Base-by-base conservation (phyloP, 2,113 vertebrate species). In the Centropus bengalensis region DNA sequence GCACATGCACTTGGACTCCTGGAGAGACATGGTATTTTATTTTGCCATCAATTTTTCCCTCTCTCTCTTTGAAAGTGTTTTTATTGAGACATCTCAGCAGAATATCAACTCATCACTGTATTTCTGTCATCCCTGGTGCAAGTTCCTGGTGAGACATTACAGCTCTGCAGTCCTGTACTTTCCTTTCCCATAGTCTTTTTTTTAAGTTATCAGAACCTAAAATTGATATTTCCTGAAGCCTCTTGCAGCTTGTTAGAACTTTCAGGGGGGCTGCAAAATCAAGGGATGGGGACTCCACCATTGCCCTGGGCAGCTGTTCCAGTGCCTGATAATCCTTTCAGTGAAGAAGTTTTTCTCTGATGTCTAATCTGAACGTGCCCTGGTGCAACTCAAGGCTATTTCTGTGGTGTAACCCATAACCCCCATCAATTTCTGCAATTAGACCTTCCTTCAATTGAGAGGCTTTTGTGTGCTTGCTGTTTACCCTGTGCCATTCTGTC, bases 1-100 rank as follows among this genome's bases (percentile, higher is more conserved):
- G 21, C 9, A 28, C 0, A 0, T 21, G 11, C 8, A 27, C 11
- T 21, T 30, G 32, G 17, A 68, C 66, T 42, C 56, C 54, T 62
- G 60, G 16, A 77, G 38, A 70, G 51, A n/a, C 73, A 66, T 24
- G 54, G 62, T 24, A 6, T 14, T 93, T 87, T 45, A 45, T 75
- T 89, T 74, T 40, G 42, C 16, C 36, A 13, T 30, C 70, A 33
- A 27, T 55, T 67, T 36, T 26, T 33, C 79, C 36, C 47, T n/a
- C 47, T 64, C n/a, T 78, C 16, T 14, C 45, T 87, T 27, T 11
- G 33, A 16, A 79, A 66, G 60, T 33, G 55, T 26, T 84, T 86
- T 77, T 91, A 58, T 81, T 82, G 44, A 73, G 33, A 33, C 21
- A 16, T 51, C 20, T 67, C 64, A 52, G 47, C 56, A 23, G 64